phyloP scores from a whole-genome alignment of 2,797 vertebrate species.

The Phataginus tetradactyla region DNA sequence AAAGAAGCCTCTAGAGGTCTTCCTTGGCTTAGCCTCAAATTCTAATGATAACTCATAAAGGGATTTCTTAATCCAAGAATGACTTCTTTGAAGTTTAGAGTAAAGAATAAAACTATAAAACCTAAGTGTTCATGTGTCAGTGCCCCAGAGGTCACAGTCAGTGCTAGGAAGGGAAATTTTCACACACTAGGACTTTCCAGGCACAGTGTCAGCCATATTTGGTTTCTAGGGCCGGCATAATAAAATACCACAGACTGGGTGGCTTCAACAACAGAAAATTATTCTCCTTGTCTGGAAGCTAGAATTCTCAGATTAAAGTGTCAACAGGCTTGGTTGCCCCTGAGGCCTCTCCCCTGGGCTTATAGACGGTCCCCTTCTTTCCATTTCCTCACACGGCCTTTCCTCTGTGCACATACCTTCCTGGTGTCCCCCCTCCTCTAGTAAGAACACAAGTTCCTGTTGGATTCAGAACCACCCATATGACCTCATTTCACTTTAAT shows the following conservation, averaged over 20 bases:
- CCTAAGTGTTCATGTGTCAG: background rate
- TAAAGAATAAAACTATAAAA: slow-evolving; percentile 33
- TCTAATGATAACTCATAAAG: slow-evolving; percentile 59
- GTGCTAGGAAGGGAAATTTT: background rate
- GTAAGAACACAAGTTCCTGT: background rate
- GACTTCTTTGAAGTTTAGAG: slow-evolving; percentile 47
- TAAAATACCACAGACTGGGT: background rate
- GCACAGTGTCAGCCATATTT: background rate
- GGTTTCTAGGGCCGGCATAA: background rate
- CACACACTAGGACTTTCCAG: background rate
- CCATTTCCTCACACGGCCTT: background rate
- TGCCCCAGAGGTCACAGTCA: background rate
- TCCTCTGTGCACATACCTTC: background rate
- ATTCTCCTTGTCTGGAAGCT: background rate
- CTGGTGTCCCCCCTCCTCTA: background rate
- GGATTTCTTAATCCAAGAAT: slow-evolving; percentile 49
- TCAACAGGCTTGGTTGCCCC: background rate
- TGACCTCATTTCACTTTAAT: background rate
- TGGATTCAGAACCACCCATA: background rate
- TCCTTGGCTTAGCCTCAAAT: slow-evolving; percentile 47
- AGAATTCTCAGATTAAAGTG: background rate
- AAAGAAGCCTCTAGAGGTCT: slow-evolving; percentile 48
- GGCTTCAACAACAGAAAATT: background rate
- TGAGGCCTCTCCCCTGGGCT: background rate
- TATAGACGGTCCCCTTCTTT: background rate